Evolutionary conservation across 1,140 invertebrate species (phyloP), one percentile per base, ranked within the genome.

Genomic region (Cotesia chilonis): DNA sequence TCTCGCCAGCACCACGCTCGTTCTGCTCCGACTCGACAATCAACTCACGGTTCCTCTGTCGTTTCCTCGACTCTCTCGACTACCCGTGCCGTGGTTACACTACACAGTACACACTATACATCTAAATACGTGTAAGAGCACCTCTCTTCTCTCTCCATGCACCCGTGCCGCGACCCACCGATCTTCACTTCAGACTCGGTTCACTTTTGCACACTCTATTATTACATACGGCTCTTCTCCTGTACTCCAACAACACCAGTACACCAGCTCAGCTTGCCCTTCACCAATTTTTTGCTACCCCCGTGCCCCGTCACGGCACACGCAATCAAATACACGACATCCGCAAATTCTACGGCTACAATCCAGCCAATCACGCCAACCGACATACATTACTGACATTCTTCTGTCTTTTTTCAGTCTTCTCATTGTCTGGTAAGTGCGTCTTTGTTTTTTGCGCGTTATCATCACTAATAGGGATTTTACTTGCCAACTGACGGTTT

Each of bases 21-120:
- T 68, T 68, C 66, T n/a, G 51, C 66, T 54, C 66, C 66, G 20
- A 52, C 66, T 35, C 66, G 20, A 52, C 66, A 17, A 17, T 54
- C 66, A 14, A 52, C 66, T 54, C 51, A 12, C 47, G 66, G 51
- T 68, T 55, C 66, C 66, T 68, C 17, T 20, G 54, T 55, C 20
- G 57, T 20, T 20, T 59, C 14, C 57, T 37, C 60, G 28, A 63
- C 60, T 37, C 60, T 37, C 10, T 28, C 28, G 28, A 28, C 28
- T 28, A 28, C 28, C 28, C 28, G 28, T 28, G 28, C 2, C 28
- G 17, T 4, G 38, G 10, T 5, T 47, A 7, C 41, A 9, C 6
- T 47, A 47, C 41, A 41, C 38, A 41, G 38, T 41, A 41, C 38
- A 47, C 41, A 47, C 41, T 10, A 10, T 47, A 47, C 41, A 47